These are phyloP conservation scores for Mesorhabditis sp. DNA, from an alignment of 2,888 invertebrate species.

Conservation along the genomic window DNA sequence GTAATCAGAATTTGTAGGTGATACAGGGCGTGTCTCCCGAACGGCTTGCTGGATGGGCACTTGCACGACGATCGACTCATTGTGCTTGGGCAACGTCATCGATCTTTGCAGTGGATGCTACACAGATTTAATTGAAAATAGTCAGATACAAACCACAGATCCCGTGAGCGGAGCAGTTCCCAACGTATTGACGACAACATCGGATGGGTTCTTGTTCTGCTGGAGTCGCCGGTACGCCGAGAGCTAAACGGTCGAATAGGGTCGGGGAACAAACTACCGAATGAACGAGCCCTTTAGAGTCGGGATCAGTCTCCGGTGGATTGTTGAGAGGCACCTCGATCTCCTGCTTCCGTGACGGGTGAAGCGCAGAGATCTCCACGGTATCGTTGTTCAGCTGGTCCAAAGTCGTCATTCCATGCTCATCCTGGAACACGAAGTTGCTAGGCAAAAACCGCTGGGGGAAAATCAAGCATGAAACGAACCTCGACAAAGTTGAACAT, in stretches of 20 bases:
- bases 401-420: background rate
- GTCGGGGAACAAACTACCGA: slow-evolving; percentile 3
- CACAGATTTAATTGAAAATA: too few relatives aligned
- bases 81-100: background rate
- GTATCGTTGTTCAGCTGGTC: background rate
- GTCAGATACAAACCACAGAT: too few relatives aligned
- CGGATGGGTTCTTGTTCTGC: background rate
- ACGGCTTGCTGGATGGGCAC: background rate
- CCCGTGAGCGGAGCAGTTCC: too few relatives aligned
- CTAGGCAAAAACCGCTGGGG: background rate
- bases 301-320: background rate
- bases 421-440: background rate
- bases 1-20: too few relatives aligned
- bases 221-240: background rate
- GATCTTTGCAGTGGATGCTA: too few relatives aligned
- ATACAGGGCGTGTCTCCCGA: background rate
- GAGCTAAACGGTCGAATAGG: background rate
- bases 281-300: background rate
- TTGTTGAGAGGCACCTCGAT: background rate
- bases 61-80: background rate
- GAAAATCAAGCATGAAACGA: too few relatives aligned
- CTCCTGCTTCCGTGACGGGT: background rate
- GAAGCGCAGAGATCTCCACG: background rate
- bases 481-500: slow-evolving; percentile 24
- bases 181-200: too few relatives aligned